A percentile compares a stretch with the other conserved stretches of the same genome.
phyloP scores from a whole-genome alignment of 2,888 invertebrate species.

The Trissolcus brochymenae region DNA sequence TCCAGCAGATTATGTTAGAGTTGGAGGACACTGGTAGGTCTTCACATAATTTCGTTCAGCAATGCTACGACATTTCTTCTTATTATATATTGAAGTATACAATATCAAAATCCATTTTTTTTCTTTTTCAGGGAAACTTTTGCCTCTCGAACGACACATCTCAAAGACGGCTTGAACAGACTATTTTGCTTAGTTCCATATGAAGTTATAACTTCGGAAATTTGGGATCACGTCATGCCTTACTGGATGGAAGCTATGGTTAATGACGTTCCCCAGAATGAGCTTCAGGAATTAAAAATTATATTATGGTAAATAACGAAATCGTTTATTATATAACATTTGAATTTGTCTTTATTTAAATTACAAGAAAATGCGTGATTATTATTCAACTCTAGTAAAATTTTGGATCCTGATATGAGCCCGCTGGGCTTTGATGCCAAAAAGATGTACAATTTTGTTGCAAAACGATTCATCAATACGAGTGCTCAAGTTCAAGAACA shows the following conservation, averaged over 20 bases:
- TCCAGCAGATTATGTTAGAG: conserved; percentile 95
- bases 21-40: conserved; percentile 94
- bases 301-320: conserved; percentile 80
- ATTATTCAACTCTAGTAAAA: conserved; percentile 82
- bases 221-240: conserved; percentile 99
- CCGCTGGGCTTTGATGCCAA: conserved; percentile 96
- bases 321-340: neutral
- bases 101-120: conserved; percentile 12
- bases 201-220: conserved; percentile 95
- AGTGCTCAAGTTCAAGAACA: conserved; percentile 90
- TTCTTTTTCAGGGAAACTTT: conserved; percentile 84
- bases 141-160: conserved; percentile 90
- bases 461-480: conserved; percentile 87
- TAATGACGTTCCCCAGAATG: conserved; percentile 93
- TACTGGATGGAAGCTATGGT: conserved; percentile 99
- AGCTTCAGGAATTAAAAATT: conserved; percentile 88
- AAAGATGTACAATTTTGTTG: conserved; percentile 96
- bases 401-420: conserved; percentile 96
- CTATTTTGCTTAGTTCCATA: conserved; percentile 98
- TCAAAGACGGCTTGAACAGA: conserved; percentile 95
- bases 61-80: conserved; percentile 25
- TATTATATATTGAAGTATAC: conserved; percentile 16
- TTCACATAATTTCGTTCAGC: conserved; percentile 32
- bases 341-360: neutral
- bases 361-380: too few relatives aligned